Base-by-base conservation (phyloP, 1,140 invertebrate genomes). In the Anastrepha obliqua region DNA sequence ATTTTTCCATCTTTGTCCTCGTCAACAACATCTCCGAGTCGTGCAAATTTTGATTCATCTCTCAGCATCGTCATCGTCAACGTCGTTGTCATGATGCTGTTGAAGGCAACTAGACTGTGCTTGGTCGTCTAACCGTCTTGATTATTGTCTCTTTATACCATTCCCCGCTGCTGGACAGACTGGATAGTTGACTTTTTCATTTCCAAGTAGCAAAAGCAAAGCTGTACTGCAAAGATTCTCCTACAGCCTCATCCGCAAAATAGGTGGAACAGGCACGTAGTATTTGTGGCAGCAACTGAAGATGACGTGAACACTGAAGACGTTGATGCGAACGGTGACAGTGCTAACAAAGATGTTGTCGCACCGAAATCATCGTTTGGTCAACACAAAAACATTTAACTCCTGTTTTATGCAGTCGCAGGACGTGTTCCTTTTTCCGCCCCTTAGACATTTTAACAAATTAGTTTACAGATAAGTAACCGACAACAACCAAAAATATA, bases 251-350 rank as follows among this genome's bases (percentile, higher is more conserved):
- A 81, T 17, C 74, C 15, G 20, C 20, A 42, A 55, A 81, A 81
- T 55, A 81, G 47, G n/a, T 81, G 20, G 3, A 81, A 51, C 8
- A 29, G 17, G 47, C 44, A 29, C n/a, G 29, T 11, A 67, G 64
- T 39, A 8, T 47, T 55, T 81, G 47, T 55, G 42, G 70, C 17
- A 42, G 47, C 29, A 20, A 51, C 74, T 81, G 42, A 81, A 81
- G 74, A 81, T 81, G 74, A 51, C 20, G 74, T 81, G 74, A 81
- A 81, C 44, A 47, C 47, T 81, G 47, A 81, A 51, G 74, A 81
- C 74, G 42, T 81, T 81, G 74, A 81, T 51, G 74, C 17, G 47
- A 81, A 55, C 74, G 51, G 1, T 81, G 74, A 81, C 74, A 81
- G 29, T 81, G 74, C n/a, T 17, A 55, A 55, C 74, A 81, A 17